Conservation (phyloP, 2,888 invertebrate genomes). For the Meiosimyza decipiens region DNA sequence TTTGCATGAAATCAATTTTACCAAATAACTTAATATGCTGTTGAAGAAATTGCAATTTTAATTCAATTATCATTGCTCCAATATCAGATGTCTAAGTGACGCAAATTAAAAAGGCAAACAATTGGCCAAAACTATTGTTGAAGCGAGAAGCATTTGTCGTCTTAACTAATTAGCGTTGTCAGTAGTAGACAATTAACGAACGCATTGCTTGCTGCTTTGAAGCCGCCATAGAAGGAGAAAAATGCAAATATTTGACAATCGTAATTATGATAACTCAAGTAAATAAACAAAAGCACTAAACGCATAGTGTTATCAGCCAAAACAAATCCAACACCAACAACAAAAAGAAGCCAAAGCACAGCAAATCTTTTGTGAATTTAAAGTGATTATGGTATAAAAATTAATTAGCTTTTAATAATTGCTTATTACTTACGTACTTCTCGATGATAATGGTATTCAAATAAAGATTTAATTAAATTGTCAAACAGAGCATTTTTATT, state of each 20-base stretch:
- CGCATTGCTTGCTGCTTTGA: constrained; percentile 8
- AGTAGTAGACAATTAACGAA: not conserved
- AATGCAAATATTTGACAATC: constrained; percentile 53
- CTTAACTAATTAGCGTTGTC: constrained; percentile 21
- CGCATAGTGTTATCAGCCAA: not conserved
- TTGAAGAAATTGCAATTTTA: not conserved
- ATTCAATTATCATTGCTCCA: too few relatives aligned
- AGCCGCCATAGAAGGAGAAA: constrained; percentile 37
- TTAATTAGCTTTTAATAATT: not conserved
- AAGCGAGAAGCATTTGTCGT: constrained; percentile 22
- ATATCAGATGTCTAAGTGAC: too few relatives aligned
- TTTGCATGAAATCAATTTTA: too few relatives aligned
- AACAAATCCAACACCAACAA: not conserved
- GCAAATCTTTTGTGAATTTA: constrained; percentile 10
- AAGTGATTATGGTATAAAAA: constrained; percentile 6
- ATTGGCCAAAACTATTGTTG: constrained; percentile 22
- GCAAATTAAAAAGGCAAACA: constrained; percentile 15
- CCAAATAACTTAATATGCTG: too few relatives aligned
- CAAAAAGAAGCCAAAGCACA: not conserved
- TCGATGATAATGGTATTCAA: not conserved
- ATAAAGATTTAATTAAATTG: too few relatives aligned
- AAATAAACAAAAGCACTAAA: constrained; percentile 29
- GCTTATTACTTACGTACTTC: not conserved
- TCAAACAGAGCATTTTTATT: too few relatives aligned
- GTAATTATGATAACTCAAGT: constrained; percentile 53